Evolutionary conservation across 1,140 invertebrate genomes (phyloP).

Genomic region (Trichonephila inaurata): DNA sequence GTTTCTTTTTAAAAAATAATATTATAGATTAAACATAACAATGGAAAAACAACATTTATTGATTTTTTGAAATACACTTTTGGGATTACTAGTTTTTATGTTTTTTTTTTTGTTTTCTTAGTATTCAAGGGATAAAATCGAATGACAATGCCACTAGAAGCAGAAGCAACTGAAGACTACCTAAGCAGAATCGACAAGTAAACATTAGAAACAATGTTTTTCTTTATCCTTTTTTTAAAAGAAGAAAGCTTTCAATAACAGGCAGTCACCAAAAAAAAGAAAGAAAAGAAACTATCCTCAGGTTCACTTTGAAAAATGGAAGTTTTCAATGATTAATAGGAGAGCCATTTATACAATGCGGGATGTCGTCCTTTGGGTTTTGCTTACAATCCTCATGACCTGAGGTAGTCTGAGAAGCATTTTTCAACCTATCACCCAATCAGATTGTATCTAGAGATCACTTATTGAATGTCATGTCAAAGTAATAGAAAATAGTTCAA

Average conservation of each 20-base stretch:
- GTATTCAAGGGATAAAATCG: not conserved
- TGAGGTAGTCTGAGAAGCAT: not conserved
- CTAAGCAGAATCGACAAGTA: conserved; percentile 34
- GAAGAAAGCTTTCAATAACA: conserved; percentile 37
- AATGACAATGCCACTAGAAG: conserved; percentile 20
- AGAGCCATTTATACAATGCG: conserved; percentile 54
- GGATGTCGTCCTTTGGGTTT: conserved; percentile 46
- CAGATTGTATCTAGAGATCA: conserved; percentile 28
- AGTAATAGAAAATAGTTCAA: not conserved
- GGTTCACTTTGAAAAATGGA: conserved; percentile 55
- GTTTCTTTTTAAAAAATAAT: too few relatives aligned
- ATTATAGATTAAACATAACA: not conserved
- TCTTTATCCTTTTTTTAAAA: not conserved
- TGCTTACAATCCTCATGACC: conserved; percentile 53
- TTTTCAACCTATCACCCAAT: conserved; percentile 50
- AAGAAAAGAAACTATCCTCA: not conserved
- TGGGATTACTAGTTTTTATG: not conserved
- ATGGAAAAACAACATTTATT: not conserved
- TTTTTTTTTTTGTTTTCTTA: too few relatives aligned
- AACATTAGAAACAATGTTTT: conserved; percentile 1
- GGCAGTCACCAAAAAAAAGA: not conserved
- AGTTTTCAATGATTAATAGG: conserved; percentile 61
- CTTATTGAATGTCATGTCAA: conserved; percentile 39
- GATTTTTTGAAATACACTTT: not conserved
- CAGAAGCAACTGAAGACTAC: not conserved